Percentiles rank a stretch among this genome's conserved stretches.
Conservation (phyloP, 2,888 invertebrate genomes). For the Latheticus oryzae region DNA sequence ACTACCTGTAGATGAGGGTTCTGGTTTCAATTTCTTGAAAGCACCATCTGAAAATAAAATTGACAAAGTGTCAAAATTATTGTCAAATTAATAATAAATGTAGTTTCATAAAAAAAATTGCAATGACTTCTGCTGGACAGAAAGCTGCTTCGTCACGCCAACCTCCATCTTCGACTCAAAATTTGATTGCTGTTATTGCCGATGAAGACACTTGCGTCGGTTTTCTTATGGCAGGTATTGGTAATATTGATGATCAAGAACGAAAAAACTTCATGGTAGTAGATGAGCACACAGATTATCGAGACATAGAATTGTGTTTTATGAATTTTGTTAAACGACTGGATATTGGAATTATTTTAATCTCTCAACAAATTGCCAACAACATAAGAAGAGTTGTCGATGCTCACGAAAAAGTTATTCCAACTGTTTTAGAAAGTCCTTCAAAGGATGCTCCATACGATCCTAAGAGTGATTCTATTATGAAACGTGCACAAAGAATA, state of each 20-base stretch:
- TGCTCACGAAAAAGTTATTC: neutral
- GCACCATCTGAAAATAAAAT: constrained; percentile 84
- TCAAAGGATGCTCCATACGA: constrained; percentile 13
- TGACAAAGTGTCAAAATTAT: no score
- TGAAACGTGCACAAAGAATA: constrained; percentile 9
- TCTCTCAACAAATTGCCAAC: constrained; percentile 14
- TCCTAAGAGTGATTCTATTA: constrained; percentile 14
- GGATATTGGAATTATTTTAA: constrained; percentile 23
- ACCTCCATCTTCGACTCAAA: neutral
- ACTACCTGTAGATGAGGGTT: constrained; percentile 70
- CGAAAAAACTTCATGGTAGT: constrained; percentile 9
- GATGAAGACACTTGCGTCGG: constrained; percentile 26
- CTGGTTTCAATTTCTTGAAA: constrained; percentile 97
- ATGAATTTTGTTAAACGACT: constrained; percentile 2
- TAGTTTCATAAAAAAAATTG: neutral
- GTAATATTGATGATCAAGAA: neutral
- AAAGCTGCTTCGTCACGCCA: neutral
- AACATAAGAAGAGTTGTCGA: constrained; percentile 14
- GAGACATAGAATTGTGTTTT: constrained; percentile 6
- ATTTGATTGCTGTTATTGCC: constrained; percentile 6
- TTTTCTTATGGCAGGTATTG: constrained; percentile 12
- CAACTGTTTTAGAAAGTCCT: constrained; percentile 18
- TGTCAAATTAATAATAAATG: no score
- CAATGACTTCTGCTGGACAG: constrained; percentile 2
- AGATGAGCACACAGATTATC: neutral